Evolutionary conservation across 2,113 vertebrate genomes (phyloP), one percentile per base, ranked within the genome.

Genomic region (Pterophyllum scalare): DNA sequence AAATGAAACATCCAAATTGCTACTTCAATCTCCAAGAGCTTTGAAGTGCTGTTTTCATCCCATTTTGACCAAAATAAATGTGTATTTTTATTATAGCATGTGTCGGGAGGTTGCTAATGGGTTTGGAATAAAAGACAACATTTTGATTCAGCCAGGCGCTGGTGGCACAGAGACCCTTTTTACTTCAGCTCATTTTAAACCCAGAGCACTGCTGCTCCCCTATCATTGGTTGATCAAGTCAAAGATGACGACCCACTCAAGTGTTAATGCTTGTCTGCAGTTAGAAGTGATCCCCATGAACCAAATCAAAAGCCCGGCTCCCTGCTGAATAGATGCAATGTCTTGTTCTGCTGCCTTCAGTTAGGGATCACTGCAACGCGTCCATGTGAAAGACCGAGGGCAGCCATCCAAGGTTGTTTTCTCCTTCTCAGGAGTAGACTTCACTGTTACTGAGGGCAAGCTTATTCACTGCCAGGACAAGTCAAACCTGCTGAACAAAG

Each of bases 51-150:
- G 91, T 95, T 95, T 95, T 94, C 89, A 92, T 94, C 87, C 90
- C 91, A 94, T 94, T 95, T 94, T 89, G 86, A 94, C 88, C 91
- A 93, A 94, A 94, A 96, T 94, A 94, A 95, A 93, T 83, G 91
- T 93, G 91, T 93, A 91, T 94, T 94, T 94, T 94, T 93, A 93
- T 95, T 92, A 92, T 91, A 85, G 87, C 91, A 84, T 93, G 89
- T 95, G 95, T 93, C 92, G 82, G 90, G 88, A 92, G 94, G 94
- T 95, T 94, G 94, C 94, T 95, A 96, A 96, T 96, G 94, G 95
- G 82, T 95, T 95, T 94, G 88, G 94, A 95, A 95, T 96, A 94
- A 94, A 95, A 94, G 94, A 91, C 92, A 96, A 93, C 92, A 94
- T 94, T 93, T 92, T 91, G 91, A 94, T 91, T 94, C 89, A 89